A percentile compares a stretch with the other conserved stretches of the same genome.
Conservation (phyloP, 2,888 invertebrate species). For the Pristionchus arcanus region DNA sequence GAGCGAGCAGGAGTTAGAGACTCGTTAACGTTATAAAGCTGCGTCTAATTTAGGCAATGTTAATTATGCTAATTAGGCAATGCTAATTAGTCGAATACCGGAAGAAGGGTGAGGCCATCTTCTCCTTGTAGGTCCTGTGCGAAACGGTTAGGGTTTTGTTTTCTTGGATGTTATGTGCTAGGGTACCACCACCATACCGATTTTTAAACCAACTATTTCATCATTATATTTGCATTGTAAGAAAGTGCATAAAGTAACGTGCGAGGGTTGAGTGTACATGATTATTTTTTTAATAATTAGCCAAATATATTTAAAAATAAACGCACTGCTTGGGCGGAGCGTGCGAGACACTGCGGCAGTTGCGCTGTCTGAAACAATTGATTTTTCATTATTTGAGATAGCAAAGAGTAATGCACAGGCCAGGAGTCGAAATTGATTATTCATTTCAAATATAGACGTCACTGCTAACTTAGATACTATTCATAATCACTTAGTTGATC, state of each 20-base stretch:
- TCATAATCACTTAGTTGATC: no score
- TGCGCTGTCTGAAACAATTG: constrained; percentile 63
- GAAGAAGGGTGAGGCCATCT: constrained; percentile 60
- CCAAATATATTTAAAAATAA: no score
- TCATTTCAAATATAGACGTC: no score
- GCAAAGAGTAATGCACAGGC: no score
- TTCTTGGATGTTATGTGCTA: background rate
- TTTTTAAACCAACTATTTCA: no score
- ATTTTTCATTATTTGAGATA: background rate
- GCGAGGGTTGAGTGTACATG: background rate
- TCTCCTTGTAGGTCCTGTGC: constrained; percentile 56
- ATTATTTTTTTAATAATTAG: background rate
- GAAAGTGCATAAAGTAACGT: background rate
- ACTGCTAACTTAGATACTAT: no score
- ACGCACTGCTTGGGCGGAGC: constrained; percentile 56
- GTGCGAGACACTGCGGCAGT: constrained; percentile 68
- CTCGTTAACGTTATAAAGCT: background rate
- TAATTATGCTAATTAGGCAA: constrained; percentile 14
- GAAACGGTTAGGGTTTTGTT: background rate
- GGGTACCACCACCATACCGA: background rate
- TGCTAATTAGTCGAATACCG: constrained; percentile 56
- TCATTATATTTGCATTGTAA: background rate
- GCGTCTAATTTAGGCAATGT: background rate
- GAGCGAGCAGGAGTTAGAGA: background rate
- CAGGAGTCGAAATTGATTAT: no score